A percentile compares a stretch with the other conserved stretches of the same genome.
Conservation (phyloP, 2,113 vertebrate genomes). For the Melanerpes formicivorus region DNA sequence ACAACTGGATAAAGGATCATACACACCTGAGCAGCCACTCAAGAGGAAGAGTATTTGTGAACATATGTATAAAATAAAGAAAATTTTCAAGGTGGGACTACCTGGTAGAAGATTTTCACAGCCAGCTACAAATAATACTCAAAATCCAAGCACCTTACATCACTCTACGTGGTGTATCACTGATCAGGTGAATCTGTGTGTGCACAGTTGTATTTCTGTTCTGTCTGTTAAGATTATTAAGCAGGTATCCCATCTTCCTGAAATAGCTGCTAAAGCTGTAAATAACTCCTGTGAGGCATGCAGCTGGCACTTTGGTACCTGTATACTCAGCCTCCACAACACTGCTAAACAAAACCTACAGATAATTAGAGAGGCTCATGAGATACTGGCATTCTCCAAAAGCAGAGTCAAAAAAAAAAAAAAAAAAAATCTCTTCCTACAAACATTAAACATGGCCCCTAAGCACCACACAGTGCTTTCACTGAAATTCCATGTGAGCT, state of each 20-base stretch:
- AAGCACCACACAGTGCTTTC: neutral
- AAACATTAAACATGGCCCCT: neutral
- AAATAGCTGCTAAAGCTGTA: neutral
- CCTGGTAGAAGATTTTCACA: neutral
- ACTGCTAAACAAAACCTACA: neutral
- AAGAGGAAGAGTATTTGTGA: neutral
- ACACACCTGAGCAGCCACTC: neutral
- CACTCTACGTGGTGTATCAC: neutral
- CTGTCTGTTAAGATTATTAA: neutral
- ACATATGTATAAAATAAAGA: accelerated
- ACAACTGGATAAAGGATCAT: neutral
- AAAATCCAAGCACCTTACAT: neutral
- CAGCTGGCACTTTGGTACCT: neutral
- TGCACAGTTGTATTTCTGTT: neutral
- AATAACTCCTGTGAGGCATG: neutral
- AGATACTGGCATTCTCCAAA: neutral
- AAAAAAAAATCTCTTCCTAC: neutral
- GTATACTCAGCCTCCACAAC: neutral
- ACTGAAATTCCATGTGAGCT: neutral
- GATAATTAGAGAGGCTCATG: neutral
- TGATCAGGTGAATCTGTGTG: neutral
- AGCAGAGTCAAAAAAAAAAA: neutral
- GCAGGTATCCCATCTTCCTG: neutral
- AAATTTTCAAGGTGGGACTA: neutral
- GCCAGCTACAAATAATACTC: neutral